A percentile compares a stretch with the other conserved stretches of the same genome.
Evolutionary conservation across 2,113 vertebrate species (phyloP).

Genomic region (Cygnus atratus): DNA sequence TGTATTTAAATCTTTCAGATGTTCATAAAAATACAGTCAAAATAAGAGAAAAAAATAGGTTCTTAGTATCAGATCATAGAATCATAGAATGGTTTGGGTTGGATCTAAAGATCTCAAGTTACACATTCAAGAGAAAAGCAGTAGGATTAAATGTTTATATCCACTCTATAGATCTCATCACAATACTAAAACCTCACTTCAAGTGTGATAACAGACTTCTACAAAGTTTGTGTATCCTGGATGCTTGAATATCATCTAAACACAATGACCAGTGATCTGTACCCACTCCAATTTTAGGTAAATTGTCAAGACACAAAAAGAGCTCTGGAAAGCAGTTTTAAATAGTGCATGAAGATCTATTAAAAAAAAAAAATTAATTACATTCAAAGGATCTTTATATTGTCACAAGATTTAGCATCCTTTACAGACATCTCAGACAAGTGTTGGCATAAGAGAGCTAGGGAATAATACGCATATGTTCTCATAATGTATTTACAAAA

Average conservation of each 20-base stretch:
- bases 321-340: background rate
- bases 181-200: background rate
- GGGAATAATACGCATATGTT: constrained; percentile 37
- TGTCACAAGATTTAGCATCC: constrained; percentile 5
- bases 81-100: background rate
- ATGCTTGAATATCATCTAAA: background rate
- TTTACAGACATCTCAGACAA: constrained; percentile 43
- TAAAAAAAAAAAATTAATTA: background rate
- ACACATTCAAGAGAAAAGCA: background rate
- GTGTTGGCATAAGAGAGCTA: constrained; percentile 17
- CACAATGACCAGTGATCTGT: background rate
- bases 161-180: background rate
- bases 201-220: background rate
- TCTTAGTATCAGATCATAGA: background rate
- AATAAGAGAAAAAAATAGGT: background rate
- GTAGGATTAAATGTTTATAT: background rate
- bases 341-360: background rate
- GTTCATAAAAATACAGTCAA: background rate
- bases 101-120: background rate
- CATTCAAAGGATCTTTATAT: background rate
- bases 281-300: background rate
- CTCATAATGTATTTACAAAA: constrained; percentile 33
- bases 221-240: background rate
- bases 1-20: background rate
- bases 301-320: background rate